phyloP scores from a whole-genome alignment of 2,797 vertebrate genomes.

The Neostethus bicornis region DNA sequence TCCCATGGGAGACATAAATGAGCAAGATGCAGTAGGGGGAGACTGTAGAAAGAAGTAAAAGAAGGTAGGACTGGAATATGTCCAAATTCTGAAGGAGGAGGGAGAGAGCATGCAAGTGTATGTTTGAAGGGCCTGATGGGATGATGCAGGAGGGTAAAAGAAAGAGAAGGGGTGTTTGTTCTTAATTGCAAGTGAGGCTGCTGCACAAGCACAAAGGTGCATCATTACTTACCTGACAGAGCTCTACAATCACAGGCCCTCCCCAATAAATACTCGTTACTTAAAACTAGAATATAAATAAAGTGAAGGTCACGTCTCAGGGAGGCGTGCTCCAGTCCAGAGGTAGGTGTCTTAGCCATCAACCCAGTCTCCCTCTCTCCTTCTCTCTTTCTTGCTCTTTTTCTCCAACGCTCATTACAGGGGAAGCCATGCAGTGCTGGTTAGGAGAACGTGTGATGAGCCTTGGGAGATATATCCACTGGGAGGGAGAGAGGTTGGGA shows the following conservation, averaged over 20 bases:
- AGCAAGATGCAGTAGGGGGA: slow-evolving; percentile 58
- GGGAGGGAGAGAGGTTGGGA: slow-evolving; percentile 74
- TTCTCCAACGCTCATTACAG: slow-evolving; percentile 72
- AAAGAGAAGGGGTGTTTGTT: slow-evolving; percentile 62
- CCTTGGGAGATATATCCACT: slow-evolving; percentile 78
- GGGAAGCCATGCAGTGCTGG: slow-evolving; percentile 73
- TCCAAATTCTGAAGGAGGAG: slow-evolving; percentile 45
- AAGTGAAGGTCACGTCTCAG: slow-evolving; percentile 76
- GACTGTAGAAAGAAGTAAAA: slow-evolving; percentile 44
- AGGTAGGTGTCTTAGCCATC: slow-evolving; percentile 63
- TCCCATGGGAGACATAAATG: slow-evolving; percentile 76
- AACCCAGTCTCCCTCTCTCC: slow-evolving; percentile 48
- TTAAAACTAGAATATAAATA: slow-evolving; percentile 73
- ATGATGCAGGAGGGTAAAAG: slow-evolving; percentile 46
- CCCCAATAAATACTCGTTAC: slow-evolving; percentile 73
- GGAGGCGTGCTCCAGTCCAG: slow-evolving; percentile 66
- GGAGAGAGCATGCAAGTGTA: slow-evolving; percentile 11
- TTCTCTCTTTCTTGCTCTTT: slow-evolving; percentile 40
- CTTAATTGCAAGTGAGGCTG: slow-evolving; percentile 70
- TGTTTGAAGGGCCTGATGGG: slow-evolving; percentile 31
- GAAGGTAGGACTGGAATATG: slow-evolving; percentile 53
- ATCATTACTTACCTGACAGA: slow-evolving; percentile 75
- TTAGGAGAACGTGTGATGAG: slow-evolving; percentile 76
- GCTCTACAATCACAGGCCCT: slow-evolving; percentile 65
- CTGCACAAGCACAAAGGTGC: slow-evolving; percentile 71